Evolutionary conservation across 2,797 vertebrate species (phyloP).

Genomic region (Aotus griseimembra): DNA sequence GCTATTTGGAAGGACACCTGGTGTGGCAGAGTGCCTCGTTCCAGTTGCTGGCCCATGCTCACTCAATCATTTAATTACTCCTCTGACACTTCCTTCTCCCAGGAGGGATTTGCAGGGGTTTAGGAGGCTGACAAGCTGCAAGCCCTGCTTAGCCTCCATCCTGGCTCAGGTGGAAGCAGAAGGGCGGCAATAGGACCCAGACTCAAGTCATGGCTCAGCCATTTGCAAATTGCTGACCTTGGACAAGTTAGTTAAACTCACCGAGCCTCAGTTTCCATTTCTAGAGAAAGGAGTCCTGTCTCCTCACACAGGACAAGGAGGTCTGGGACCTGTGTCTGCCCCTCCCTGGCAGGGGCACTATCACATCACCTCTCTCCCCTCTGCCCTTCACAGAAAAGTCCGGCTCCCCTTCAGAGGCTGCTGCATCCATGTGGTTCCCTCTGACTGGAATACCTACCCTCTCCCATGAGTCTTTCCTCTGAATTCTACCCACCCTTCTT

Average conservation of each 20-base stretch:
- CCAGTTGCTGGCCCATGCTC: slow-evolving; percentile 41
- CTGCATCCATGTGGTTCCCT: neutral
- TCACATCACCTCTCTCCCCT: neutral
- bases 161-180: neutral
- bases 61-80: slow-evolving; percentile 77
- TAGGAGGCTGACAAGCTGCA: slow-evolving; percentile 28
- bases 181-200: neutral
- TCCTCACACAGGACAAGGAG: neutral
- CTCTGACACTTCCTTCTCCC: slow-evolving; percentile 66
- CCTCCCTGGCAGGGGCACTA: neutral
- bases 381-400: neutral
- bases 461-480: neutral
- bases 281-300: neutral
- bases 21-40: slow-evolving; percentile 60
- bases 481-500: neutral
- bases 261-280: neutral
- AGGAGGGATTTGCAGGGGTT: slow-evolving; percentile 62
- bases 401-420: neutral
- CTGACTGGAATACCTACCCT: neutral
- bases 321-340: neutral
- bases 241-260: neutral
- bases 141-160: slow-evolving; percentile 24
- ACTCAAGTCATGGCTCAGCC: neutral
- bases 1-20: slow-evolving; percentile 75
- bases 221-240: slow-evolving; percentile 2